phyloP scores from a whole-genome alignment of 2,113 vertebrate genomes.

The Orthonyx spaldingii region DNA sequence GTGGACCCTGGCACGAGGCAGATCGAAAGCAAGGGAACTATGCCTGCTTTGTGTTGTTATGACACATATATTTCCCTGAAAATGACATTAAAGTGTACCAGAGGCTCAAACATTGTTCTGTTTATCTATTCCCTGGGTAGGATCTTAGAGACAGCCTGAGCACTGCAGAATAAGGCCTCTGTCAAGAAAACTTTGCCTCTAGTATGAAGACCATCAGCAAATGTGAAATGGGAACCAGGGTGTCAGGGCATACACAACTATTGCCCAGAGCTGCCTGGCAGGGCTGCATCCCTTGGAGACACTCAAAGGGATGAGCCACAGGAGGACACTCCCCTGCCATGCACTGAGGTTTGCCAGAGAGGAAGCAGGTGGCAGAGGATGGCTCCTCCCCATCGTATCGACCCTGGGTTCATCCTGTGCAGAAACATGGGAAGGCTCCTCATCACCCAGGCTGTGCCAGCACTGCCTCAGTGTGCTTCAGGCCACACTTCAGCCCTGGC shows the following conservation, averaged over 20 bases:
- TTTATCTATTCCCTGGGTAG: conserved; percentile 41
- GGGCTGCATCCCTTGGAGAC: neutral
- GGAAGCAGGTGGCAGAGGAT: neutral
- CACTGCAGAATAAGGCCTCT: neutral
- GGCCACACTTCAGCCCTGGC: neutral
- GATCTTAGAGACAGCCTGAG: conserved; percentile 11
- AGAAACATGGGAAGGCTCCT: neutral
- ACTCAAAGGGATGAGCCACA: neutral
- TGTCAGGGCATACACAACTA: accelerated
- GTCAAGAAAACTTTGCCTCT: neutral
- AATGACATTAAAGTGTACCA: conserved; percentile 56
- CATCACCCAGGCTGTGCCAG: neutral
- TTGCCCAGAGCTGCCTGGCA: neutral
- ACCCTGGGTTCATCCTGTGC: neutral
- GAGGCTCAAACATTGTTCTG: conserved; percentile 42
- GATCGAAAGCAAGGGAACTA: neutral
- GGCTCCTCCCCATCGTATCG: neutral
- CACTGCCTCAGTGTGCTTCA: neutral
- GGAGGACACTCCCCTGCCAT: neutral
- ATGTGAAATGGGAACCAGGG: neutral
- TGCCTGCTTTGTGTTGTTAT: conserved; percentile 65
- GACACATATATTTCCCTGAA: conserved; percentile 49
- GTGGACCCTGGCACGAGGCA: neutral
- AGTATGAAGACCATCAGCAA: neutral
- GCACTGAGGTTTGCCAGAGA: neutral